phyloP scores from a whole-genome alignment of 2,888 invertebrate species.

The Acronicta aceris region DNA sequence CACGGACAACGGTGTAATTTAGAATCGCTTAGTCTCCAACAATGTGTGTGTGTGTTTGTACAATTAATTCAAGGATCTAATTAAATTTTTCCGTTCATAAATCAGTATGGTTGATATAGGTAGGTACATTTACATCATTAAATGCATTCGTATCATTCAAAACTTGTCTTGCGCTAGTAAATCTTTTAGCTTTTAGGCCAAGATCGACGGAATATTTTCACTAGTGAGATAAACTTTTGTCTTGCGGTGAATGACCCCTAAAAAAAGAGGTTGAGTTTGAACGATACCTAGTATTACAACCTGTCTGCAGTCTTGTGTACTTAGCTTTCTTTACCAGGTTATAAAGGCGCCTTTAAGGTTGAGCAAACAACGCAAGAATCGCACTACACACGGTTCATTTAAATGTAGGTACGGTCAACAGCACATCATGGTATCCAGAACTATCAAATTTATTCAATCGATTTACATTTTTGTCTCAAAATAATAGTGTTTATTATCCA shows the following conservation, averaged over 20 bases:
- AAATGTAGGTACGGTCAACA: slow-evolving; percentile 2
- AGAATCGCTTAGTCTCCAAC: slow-evolving; percentile 38
- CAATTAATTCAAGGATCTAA: slow-evolving; percentile 41
- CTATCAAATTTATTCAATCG: too few relatives aligned
- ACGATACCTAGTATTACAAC: slow-evolving; percentile 8
- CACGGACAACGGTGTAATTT: slow-evolving; percentile 44
- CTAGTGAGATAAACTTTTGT: not conserved
- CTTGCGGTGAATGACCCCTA: slow-evolving; percentile 18
- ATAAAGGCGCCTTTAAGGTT: slow-evolving; percentile 24
- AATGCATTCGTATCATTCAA: too few relatives aligned
- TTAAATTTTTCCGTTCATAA: not conserved
- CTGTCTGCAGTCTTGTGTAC: slow-evolving; percentile 7
- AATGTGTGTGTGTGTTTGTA: too few relatives aligned
- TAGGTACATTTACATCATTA: too few relatives aligned
- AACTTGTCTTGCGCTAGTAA: too few relatives aligned
- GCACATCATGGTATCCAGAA: too few relatives aligned
- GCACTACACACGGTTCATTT: slow-evolving; percentile 1
- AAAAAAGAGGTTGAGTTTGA: slow-evolving; percentile 17
- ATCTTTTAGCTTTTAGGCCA: too few relatives aligned
- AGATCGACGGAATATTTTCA: not conserved
- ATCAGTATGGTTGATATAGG: not conserved
- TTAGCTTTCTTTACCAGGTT: slow-evolving; percentile 15
- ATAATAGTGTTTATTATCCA: too few relatives aligned
- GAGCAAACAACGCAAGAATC: slow-evolving; percentile 15
- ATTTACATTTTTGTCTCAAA: too few relatives aligned